Percentiles rank a stretch among this genome's conserved stretches.
Evolutionary conservation across 2,113 vertebrate genomes (phyloP).

Genomic region (Xiphophorus couchianus): DNA sequence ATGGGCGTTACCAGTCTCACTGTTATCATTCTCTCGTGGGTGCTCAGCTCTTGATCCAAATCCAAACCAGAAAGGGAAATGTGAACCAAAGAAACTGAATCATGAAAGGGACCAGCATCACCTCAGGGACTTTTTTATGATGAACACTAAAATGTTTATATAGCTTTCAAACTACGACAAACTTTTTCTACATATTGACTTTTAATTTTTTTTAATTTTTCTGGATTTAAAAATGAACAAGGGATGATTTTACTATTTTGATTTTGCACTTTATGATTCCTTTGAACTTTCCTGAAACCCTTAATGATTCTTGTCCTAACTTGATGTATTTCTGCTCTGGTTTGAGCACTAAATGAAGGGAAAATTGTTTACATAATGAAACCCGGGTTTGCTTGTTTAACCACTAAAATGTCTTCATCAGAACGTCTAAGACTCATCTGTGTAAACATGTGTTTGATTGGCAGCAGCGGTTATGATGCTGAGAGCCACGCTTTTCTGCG

Average conservation of each 20-base stretch:
- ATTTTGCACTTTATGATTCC: conserved; percentile 31
- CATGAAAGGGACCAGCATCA: conserved; percentile 13
- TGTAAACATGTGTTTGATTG: conserved; percentile 58
- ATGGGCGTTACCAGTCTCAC: conserved; percentile 87
- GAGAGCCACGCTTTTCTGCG: conserved; percentile 38
- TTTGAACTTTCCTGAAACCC: background rate
- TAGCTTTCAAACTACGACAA: background rate
- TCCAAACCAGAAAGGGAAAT: conserved; percentile 15
- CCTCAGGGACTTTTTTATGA: conserved; percentile 21
- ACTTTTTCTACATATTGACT: background rate
- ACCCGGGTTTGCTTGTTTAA: conserved; percentile 32
- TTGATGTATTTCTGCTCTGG: background rate
- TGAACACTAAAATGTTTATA: background rate
- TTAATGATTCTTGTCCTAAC: background rate
- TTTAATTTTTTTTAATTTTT: background rate
- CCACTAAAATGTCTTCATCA: conserved; percentile 23
- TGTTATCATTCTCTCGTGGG: conserved; percentile 86
- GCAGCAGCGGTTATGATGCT: conserved; percentile 35
- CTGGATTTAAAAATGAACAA: background rate
- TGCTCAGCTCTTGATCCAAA: conserved; percentile 66
- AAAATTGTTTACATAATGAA: conserved; percentile 13
- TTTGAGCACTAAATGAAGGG: conserved; percentile 51
- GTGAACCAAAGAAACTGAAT: conserved; percentile 36
- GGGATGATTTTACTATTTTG: background rate
- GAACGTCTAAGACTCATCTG: conserved; percentile 32